Evolutionary conservation across 2,888 invertebrate species (phyloP), one percentile per base, ranked within the genome.

Genomic region (Aelia acuminata): DNA sequence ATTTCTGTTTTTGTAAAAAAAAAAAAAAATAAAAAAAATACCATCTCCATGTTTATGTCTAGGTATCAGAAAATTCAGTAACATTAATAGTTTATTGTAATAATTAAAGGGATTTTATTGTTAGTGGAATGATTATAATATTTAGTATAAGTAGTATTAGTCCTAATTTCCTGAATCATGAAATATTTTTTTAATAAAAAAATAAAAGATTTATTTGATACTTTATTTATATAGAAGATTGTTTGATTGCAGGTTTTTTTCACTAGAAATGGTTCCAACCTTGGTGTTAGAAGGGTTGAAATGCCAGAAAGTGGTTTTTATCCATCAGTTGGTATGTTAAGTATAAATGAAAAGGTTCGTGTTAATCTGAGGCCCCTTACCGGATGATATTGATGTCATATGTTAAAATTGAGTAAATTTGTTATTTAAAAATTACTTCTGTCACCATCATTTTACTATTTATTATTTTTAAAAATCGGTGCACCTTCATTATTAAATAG

Each of bases 241-340:
- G 13, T 80, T n/a, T 80, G 7, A 43, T 80, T 80, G 57, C 91
- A 93, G 93, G 93, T 94, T 57, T 94, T 93, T 91, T 94, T 94
- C 90, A 93, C 93, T 75, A 91, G 93, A 89, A 94, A 94, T 91
- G 93, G 93, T 20, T 93, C 93, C 90, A 92, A 92, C 50, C 92
- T 94, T 80, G 93, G 94, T 2, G 92, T 92, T 84, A 92, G 93
- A 89, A 92, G 93, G 90, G 92, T 93, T n/a, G 91, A 92, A 87
- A 93, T 94, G 89, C 93, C 94, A 13, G 92, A 92, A 90, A 93
- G 93, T 85, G 94, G 93, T 4, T 93, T 93, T 91, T 93, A 92
- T 90, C 93, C 94, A 1, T 93, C 93, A 13, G 92, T 94, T 26
- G 94, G 93, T 89, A 93, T 94, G 93, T 91, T 93, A 89, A 93